phyloP scores from a whole-genome alignment of 2,797 vertebrate species.

The Alcedo atthis region DNA sequence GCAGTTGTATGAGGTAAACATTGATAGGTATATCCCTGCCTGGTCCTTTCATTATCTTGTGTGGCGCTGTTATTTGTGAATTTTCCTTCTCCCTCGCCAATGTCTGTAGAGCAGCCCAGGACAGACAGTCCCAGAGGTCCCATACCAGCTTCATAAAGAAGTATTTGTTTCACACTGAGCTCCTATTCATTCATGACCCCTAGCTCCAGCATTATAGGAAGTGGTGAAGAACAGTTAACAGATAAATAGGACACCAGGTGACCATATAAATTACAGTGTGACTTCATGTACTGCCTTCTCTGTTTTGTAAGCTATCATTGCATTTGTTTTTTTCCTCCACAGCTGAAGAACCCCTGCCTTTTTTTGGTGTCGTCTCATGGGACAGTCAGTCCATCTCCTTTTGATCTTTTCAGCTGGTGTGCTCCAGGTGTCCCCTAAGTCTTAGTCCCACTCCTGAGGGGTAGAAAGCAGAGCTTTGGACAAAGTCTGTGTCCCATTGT shows the following conservation, averaged over 20 bases:
- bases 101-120: background rate
- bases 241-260: background rate
- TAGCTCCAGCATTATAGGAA: background rate
- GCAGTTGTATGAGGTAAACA: fast-evolving
- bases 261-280: background rate
- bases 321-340: background rate
- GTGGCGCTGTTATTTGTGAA: background rate
- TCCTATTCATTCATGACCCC: fast-evolving
- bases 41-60: background rate
- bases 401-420: background rate
- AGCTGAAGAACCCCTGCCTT: background rate
- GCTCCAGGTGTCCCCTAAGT: background rate
- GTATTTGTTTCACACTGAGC: background rate
- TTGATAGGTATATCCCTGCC: background rate
- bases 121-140: background rate
- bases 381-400: background rate
- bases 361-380: background rate
- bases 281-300: background rate
- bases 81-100: background rate
- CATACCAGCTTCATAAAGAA: background rate
- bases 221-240: background rate
- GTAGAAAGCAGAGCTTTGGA: background rate
- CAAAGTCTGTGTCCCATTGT: background rate
- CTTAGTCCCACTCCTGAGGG: background rate
- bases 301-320: background rate